Evolutionary conservation across 2,113 vertebrate species (phyloP).

Genomic region (Cochlearius cochlearius): DNA sequence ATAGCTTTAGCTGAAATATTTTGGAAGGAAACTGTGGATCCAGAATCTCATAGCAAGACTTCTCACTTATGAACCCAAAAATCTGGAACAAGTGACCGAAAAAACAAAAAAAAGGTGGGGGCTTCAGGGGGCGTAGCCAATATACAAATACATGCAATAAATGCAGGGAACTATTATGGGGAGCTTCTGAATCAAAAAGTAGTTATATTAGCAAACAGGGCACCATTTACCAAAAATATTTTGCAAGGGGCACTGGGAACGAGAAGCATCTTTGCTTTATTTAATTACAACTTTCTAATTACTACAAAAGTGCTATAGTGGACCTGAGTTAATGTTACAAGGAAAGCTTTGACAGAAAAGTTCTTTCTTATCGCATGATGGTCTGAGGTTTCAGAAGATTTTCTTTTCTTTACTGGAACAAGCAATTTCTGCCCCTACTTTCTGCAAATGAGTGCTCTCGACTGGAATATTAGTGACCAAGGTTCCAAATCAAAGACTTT

Average conservation of each 20-base stretch:
- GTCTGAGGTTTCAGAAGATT: not conserved
- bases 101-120: fast-evolving
- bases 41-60: not conserved
- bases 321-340: not conserved
- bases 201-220: not conserved
- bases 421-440: not conserved
- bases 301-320: not conserved
- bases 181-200: not conserved
- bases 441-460: not conserved
- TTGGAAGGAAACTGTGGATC: not conserved
- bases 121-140: not conserved
- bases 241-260: not conserved
- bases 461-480: not conserved
- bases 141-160: not conserved
- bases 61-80: not conserved
- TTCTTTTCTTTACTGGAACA: not conserved
- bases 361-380: not conserved
- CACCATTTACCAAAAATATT: not conserved
- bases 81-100: not conserved
- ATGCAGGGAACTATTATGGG: not conserved
- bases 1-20: not conserved
- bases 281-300: not conserved
- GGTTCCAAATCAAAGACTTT: not conserved
- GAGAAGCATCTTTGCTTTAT: not conserved
- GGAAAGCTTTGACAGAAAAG: not conserved